These are phyloP conservation scores for Mionectes macconnelli DNA, from an alignment of 2,113 vertebrate genomes.

Conservation along the genomic window DNA sequence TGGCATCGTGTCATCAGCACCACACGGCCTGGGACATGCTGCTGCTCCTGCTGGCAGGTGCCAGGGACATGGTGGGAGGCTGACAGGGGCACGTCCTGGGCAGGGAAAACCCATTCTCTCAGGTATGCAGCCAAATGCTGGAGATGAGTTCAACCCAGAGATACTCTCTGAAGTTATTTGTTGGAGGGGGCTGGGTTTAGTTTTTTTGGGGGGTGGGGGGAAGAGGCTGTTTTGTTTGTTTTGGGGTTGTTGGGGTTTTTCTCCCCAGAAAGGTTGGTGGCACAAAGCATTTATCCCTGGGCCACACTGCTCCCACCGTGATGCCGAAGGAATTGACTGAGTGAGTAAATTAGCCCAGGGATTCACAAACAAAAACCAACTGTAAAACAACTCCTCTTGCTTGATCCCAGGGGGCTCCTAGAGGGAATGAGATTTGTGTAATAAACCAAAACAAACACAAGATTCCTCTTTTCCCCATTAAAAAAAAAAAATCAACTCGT, in stretches of 20 bases:
- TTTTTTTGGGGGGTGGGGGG: not conserved
- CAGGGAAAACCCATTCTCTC: not conserved
- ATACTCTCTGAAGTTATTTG: not conserved
- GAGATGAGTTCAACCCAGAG: not conserved
- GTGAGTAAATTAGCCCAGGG: not conserved
- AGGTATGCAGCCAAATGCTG: not conserved
- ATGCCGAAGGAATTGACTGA: not conserved
- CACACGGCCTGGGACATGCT: accelerated
- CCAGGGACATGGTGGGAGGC: not conserved
- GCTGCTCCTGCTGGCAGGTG: not conserved
- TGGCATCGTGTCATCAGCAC: accelerated
- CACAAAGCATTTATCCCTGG: not conserved
- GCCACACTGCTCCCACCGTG: accelerated
- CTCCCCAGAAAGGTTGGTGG: not conserved
- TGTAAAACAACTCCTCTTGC: not conserved
- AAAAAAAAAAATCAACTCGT: not conserved
- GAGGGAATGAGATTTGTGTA: not conserved
- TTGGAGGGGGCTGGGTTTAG: not conserved
- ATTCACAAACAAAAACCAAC: not conserved
- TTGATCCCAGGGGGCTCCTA: not conserved
- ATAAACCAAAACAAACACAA: not conserved
- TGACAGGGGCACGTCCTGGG: not conserved
- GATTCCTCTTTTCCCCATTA: not conserved
- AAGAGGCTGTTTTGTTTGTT: not conserved
- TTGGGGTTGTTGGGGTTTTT: not conserved